Base-by-base conservation (phyloP, 2,113 vertebrate species). In the Marcusenius ussheri region DNA sequence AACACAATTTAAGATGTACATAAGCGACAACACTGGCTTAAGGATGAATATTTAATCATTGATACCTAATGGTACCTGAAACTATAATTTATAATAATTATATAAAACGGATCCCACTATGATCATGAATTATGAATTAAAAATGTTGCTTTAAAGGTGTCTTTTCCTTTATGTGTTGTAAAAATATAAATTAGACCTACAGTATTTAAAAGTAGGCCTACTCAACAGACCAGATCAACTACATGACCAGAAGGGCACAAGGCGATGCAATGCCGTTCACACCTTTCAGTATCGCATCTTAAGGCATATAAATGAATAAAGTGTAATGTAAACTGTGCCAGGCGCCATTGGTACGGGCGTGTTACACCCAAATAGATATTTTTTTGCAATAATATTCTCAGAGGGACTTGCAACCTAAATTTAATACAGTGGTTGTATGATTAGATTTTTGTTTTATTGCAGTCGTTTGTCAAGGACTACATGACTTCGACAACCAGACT, bases 381-480 rank as follows among this genome's bases (percentile, higher is more conserved):
- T n/a, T 80, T 56, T 62, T 88, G 21, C 1, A 46, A 5, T 89
- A 27, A 89, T 51, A 89, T 31, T 17, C n/a, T 77, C 58, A 77
- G 62, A 49, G 66, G 45, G 21, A 74, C n/a, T 47, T 49, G 53
- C 24, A 1, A 13, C 6, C 35, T 56, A 27, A 27, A 84, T 83
- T 70, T 21, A 13, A 35, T 21, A 3, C 50, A 85, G 15, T 74
- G 62, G 35, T 87, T 83, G n/a, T 62, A 7, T 45, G 46, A 90
- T 88, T 90, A 91, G 88, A 74, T 53, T 84, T 88, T 62, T 89
- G 53, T 92, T 94, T 93, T 92, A 90, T 3, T 90, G 2, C 90
- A 99, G 98, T 99, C 98, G 1, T 99, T 99, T n/a, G 98, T 99
- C 91, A 99, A 99, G 94, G 98, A 99, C 93, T 99, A 99, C 95